These are phyloP conservation scores for Ctenosaura bakeri DNA, from an alignment of 2,797 vertebrate species.

Conservation along the genomic window DNA sequence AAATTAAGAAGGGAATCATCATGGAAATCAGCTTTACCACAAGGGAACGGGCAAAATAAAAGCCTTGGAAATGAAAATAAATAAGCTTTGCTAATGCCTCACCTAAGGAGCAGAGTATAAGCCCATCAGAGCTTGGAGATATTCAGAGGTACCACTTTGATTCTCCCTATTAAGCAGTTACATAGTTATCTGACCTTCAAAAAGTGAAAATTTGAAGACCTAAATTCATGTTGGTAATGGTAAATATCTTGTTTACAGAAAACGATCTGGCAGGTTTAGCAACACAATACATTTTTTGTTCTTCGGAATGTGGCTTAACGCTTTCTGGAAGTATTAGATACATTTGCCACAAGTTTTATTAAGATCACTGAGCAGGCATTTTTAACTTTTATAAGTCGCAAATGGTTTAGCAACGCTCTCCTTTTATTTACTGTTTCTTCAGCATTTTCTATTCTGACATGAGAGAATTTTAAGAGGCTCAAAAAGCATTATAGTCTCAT, in stretches of 20 bases:
- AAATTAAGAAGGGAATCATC: conserved; percentile 98
- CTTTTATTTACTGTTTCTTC: conserved; percentile 79
- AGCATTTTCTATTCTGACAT: conserved; percentile 75
- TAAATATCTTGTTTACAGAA: conserved; percentile 79
- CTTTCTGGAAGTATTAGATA: conserved; percentile 81
- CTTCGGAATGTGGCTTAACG: conserved; percentile 73
- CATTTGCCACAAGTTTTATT: conserved; percentile 79
- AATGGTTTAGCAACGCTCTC: conserved; percentile 79
- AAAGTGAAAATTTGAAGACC: conserved; percentile 82
- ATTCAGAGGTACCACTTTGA: conserved; percentile 85
- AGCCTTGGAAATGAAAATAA: conserved; percentile 98
- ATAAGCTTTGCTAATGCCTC: conserved; percentile 96
- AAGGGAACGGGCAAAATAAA: conserved; percentile 94
- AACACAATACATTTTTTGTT: conserved; percentile 59
- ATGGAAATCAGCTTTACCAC: conserved; percentile 97
- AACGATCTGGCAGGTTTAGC: conserved; percentile 60
- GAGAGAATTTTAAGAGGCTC: conserved; percentile 67
- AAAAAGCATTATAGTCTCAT: conserved; percentile 67
- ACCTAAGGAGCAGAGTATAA: conserved; percentile 92
- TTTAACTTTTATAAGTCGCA: conserved; percentile 76
- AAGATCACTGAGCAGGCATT: conserved; percentile 75
- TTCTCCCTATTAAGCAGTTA: conserved; percentile 88
- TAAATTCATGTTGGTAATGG: conserved; percentile 79
- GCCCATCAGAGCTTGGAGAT: conserved; percentile 85
- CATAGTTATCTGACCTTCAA: conserved; percentile 93